Evolutionary conservation across 1,140 invertebrate genomes (phyloP), one percentile per base, ranked within the genome.

Genomic region (Calliphora vicina): DNA sequence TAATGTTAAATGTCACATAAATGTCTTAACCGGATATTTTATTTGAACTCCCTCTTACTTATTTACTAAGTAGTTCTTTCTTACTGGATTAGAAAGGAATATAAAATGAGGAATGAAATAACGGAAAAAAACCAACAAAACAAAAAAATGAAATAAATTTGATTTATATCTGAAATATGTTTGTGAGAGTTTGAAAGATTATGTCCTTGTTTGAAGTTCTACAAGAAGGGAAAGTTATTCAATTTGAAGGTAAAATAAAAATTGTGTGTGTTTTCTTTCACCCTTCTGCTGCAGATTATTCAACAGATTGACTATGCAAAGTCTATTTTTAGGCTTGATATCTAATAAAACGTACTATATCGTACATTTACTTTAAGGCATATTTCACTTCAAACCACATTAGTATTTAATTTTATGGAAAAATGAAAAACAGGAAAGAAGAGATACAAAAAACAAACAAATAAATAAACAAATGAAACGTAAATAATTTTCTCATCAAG

Each of bases 1-100:
- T 20, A 35, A 76, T 76, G 29, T 76, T 35, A 76, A 35, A n/a
- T 76, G 73, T 76, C 73, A 76, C 73, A 76, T 76, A 76, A 76
- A 76, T 76, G 73, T 76, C 73, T 35, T 76, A 76, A 76, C 27
- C 27, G 73, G 73, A 20, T 76, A 29, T 76, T 29, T 27, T 5
- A 20, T 42, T 35, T 76, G 15, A 57, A 57, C 15, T 17, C 15
- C 15, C 50, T 57, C 1, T 35, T 8, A 35, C 35, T 57, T 57
- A 0, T n/a, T 57, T 57, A 1, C 50, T n/a, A 57, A n/a, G 6
- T n/a, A 17, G 13, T 17, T 57, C 6, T 13, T 57, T n/a, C 50
- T 57, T n/a, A 57, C 50, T 17, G 15, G 50, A 57, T 57, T 57
- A 57, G 45, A 57, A 57, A 57, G 17, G 6, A 57, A n/a, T 57